Evolutionary conservation across 1,140 invertebrate genomes (phyloP).

Genomic region (Delia radicum): DNA sequence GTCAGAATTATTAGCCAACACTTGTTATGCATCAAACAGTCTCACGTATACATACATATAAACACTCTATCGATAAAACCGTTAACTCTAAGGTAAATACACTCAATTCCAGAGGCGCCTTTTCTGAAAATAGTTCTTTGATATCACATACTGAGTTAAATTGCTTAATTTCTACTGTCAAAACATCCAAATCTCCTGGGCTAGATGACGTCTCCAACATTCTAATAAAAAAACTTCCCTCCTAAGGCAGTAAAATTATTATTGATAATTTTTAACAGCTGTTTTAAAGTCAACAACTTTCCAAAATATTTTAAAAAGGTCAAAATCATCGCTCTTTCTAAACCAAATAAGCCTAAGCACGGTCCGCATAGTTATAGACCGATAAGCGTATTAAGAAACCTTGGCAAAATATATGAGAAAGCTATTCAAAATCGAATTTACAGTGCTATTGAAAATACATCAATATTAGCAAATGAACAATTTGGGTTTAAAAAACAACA

Average conservation of each 20-base stretch:
- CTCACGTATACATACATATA: background rate
- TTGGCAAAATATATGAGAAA: background rate
- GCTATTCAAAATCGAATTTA: background rate
- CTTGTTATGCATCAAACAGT: background rate
- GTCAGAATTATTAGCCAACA: background rate
- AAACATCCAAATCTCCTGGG: background rate
- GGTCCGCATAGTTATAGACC: too few species aligned
- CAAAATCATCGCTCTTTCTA: background rate
- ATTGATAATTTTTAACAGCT: background rate
- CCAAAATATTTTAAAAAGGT: background rate
- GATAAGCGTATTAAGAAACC: background rate
- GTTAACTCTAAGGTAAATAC: too few species aligned
- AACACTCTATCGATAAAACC: background rate
- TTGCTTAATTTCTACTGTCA: conserved; percentile 26
- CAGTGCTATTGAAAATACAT: background rate
- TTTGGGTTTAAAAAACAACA: conserved; percentile 52
- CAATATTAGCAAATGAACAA: conserved; percentile 35
- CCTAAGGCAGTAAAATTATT: background rate
- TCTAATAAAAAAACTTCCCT: background rate
- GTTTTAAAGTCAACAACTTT: too few species aligned
- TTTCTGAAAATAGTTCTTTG: background rate
- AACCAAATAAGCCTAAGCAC: background rate
- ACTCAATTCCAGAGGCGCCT: too few species aligned
- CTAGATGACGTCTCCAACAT: background rate
- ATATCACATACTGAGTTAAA: background rate